phyloP scores from a whole-genome alignment of 35 echinoderm and acorn worm species.

The Eucidaris tribuloides region DNA sequence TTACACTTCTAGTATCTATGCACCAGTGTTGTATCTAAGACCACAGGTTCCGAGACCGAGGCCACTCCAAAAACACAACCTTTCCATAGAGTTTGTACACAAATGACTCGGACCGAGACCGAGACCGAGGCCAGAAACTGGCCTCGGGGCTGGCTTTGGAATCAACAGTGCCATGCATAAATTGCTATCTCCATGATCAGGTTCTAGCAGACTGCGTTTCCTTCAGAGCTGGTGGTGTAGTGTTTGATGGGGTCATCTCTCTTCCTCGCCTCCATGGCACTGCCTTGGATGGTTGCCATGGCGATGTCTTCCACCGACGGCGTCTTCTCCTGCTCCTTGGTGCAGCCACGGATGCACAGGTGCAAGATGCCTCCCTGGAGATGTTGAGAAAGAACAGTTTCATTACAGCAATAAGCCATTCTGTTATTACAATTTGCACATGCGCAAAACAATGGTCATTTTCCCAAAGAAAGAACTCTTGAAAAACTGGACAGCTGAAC shows the following conservation, averaged over 20 bases:
- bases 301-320: constrained; percentile 54
- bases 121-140: too few species aligned
- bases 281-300: constrained; percentile 62
- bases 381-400: neutral
- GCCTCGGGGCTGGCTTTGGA: too few species aligned
- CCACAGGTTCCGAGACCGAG: too few species aligned
- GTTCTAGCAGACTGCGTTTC: constrained; percentile 49
- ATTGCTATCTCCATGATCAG: neutral
- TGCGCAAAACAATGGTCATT: neutral
- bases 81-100: too few species aligned
- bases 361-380: constrained; percentile 86
- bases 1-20: too few species aligned
- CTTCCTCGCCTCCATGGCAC: neutral
- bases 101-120: too few species aligned
- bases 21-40: too few species aligned
- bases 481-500: neutral
- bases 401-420: neutral
- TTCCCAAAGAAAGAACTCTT: neutral
- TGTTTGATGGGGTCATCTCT: constrained; percentile 7
- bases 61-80: too few species aligned
- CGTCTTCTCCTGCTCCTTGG: constrained; percentile 13
- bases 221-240: constrained; percentile 40
- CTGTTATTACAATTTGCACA: neutral
- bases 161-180: too few species aligned
- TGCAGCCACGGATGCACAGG: constrained; percentile 65